These are phyloP conservation scores for Hydraecia micacea DNA, from an alignment of 2,888 invertebrate genomes.

Conservation along the genomic window DNA sequence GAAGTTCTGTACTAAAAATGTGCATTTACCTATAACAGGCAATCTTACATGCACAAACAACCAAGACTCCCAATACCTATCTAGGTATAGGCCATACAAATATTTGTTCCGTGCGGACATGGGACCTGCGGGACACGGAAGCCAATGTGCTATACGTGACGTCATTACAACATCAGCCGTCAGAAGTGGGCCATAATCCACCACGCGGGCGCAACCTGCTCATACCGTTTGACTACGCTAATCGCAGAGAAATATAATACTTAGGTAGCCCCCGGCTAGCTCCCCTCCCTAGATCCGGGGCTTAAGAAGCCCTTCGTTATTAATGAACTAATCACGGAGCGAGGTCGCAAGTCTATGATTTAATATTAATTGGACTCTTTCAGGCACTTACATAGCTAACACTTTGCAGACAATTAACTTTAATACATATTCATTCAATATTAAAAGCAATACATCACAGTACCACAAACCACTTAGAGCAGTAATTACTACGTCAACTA, in stretches of 20 bases:
- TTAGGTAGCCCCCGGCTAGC: no score
- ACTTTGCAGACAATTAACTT: background rate
- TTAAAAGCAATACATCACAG: slow-evolving; percentile 3
- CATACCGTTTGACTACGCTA: no score
- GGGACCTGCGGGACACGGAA: background rate
- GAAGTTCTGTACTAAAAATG: background rate
- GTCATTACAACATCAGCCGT: slow-evolving; percentile 15
- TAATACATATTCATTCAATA: background rate
- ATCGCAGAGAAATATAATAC: no score
- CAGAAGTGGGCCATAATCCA: no score
- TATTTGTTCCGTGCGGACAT: slow-evolving; percentile 26
- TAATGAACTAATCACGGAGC: no score
- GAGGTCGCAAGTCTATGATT: background rate
- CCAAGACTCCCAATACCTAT: background rate
- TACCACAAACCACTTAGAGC: slow-evolving; percentile 30
- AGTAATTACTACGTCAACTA: slow-evolving; percentile 55
- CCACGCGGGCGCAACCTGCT: no score
- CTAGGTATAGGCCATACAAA: slow-evolving; percentile 14
- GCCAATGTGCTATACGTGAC: slow-evolving; percentile 27
- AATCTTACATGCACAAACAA: slow-evolving; percentile 13
- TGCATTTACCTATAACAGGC: background rate
- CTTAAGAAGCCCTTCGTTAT: background rate
- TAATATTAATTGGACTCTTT: background rate
- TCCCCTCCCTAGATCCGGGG: no score
- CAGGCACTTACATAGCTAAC: background rate